A percentile compares a stretch with the other conserved stretches of the same genome.
Evolutionary conservation across 2,113 vertebrate genomes (phyloP).

Genomic region (Mesembrinibis cayennensis): DNA sequence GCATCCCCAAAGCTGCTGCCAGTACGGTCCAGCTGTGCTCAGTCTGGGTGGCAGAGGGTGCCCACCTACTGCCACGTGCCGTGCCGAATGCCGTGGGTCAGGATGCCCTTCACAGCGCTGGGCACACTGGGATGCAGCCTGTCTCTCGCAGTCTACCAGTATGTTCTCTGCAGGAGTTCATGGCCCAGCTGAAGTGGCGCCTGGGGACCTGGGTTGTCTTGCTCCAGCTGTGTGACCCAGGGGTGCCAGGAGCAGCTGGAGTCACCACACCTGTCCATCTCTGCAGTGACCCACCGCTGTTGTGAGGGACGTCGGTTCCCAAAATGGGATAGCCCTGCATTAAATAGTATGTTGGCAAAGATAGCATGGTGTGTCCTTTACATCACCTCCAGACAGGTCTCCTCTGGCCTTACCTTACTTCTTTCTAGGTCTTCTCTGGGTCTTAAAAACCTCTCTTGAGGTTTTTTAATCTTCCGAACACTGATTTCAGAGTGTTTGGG

Average conservation of each 20-base stretch:
- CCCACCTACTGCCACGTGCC: neutral
- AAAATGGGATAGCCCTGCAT: neutral
- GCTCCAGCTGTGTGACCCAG: neutral
- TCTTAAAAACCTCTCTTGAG: neutral
- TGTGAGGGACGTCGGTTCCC: neutral
- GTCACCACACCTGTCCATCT: neutral
- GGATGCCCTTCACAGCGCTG: neutral
- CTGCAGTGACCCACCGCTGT: neutral
- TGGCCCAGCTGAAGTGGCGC: neutral
- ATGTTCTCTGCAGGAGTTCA: neutral
- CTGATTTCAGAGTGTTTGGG: neutral
- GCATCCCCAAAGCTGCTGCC: neutral
- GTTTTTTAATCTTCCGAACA: neutral
- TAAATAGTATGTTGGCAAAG: neutral
- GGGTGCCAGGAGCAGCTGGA: neutral
- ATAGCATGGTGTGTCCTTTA: neutral
- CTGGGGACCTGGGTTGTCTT: neutral
- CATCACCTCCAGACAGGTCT: neutral
- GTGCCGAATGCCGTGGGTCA: neutral
- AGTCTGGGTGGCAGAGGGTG: neutral
- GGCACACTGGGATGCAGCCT: neutral
- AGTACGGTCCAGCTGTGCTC: fast-evolving
- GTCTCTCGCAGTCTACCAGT: fast-evolving
- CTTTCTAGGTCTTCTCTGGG: neutral
- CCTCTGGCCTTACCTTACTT: neutral